Conservation (phyloP, 2,113 vertebrate species). For the Orthonyx spaldingii region DNA sequence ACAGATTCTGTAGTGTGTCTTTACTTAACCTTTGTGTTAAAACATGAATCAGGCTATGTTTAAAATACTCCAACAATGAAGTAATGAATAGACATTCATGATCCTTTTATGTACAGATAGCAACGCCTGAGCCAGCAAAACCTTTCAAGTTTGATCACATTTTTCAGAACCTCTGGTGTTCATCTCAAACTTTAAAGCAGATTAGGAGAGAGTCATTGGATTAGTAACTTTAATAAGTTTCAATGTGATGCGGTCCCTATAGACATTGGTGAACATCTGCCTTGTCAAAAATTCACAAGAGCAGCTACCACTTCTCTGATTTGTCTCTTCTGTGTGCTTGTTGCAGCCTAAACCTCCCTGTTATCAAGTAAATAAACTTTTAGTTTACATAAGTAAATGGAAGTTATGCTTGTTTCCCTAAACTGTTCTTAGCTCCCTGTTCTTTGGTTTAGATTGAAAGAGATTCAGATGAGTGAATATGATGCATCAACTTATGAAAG, state of each 20-base stretch:
- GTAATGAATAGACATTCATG: neutral
- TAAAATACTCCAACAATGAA: neutral
- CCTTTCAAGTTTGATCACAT: neutral
- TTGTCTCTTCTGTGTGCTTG: neutral
- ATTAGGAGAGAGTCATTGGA: neutral
- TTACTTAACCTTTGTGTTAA: constrained; percentile 17
- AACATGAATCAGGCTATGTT: neutral
- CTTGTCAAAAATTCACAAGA: neutral
- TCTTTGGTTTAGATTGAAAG: constrained; percentile 80
- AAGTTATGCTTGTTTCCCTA: neutral
- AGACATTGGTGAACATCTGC: neutral
- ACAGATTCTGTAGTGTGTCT: neutral
- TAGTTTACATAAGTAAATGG: neutral
- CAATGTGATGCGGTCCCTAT: neutral
- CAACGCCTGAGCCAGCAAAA: constrained; percentile 4
- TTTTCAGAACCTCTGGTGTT: neutral
- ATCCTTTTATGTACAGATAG: neutral
- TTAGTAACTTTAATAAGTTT: neutral
- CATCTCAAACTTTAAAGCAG: neutral
- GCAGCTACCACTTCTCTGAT: neutral
- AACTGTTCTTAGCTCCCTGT: neutral
- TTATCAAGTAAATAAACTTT: neutral
- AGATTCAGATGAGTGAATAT: constrained; percentile 95
- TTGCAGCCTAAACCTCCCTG: neutral
- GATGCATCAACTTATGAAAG: constrained; percentile 87